Evolutionary conservation across 2,888 invertebrate species (phyloP).

Genomic region (Lordiphosa andalusiaca): DNA sequence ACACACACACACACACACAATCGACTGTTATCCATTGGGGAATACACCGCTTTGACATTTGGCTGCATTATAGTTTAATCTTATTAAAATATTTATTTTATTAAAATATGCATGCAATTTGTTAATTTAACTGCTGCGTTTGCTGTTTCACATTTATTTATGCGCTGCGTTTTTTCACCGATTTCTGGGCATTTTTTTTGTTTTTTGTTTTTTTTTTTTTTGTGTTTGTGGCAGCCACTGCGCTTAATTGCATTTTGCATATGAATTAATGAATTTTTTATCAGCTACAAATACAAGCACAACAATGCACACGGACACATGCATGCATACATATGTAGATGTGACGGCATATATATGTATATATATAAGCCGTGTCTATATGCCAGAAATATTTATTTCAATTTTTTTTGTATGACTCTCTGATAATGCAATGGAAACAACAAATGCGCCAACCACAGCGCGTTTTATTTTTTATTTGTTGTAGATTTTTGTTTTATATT

Average conservation of each 20-base stretch:
- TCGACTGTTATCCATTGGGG: constrained; percentile 51
- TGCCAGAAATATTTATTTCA: constrained; percentile 35
- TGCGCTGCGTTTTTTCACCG: constrained; percentile 37
- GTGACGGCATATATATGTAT: constrained; percentile 24
- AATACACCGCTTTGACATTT: constrained; percentile 68
- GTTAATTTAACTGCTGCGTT: constrained; percentile 75
- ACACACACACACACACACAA: constrained; percentile 7
- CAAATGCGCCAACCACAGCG: constrained; percentile 59
- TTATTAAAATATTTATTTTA: constrained; percentile 75
- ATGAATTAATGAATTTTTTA: constrained; percentile 76
- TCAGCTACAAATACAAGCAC: constrained; percentile 47
- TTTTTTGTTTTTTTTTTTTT: constrained; percentile 23
- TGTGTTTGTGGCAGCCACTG: constrained; percentile 62
- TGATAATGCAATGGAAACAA: constrained; percentile 66
- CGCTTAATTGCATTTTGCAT: constrained; percentile 77
- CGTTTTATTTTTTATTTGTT: constrained; percentile 31
- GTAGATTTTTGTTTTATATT: constrained; percentile 17
- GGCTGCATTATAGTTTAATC: constrained; percentile 75
- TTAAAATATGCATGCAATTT: constrained; percentile 76
- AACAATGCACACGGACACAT: constrained; percentile 2
- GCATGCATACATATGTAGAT: constrained; percentile 43
- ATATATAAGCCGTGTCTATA: constrained; percentile 40
- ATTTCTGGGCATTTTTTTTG: constrained; percentile 22
- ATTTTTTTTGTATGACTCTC: constrained; percentile 32
- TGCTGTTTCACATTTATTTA: constrained; percentile 67